Percentiles rank a stretch among this genome's conserved stretches.
These are phyloP conservation scores for Argya squamiceps DNA, from an alignment of 2,797 vertebrate species.

Conservation along the genomic window DNA sequence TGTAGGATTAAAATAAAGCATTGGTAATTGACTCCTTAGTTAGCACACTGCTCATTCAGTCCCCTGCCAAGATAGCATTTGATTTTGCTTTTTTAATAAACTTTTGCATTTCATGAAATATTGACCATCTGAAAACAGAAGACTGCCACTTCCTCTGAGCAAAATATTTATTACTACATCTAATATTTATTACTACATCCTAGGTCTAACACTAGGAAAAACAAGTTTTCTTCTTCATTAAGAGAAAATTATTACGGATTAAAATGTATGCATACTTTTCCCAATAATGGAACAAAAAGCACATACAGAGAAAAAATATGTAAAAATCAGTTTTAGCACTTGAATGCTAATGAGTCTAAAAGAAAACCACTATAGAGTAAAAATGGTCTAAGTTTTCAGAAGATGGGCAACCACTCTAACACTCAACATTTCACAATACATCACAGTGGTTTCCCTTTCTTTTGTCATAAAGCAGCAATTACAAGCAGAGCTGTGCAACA, in stretches of 20 bases:
- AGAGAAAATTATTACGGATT: not conserved
- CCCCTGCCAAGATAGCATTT: not conserved
- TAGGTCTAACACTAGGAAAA: not conserved
- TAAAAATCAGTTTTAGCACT: not conserved
- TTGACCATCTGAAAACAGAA: not conserved
- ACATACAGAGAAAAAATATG: not conserved
- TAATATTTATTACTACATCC: not conserved
- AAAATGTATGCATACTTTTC: not conserved
- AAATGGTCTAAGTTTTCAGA: not conserved
- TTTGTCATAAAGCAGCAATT: not conserved
- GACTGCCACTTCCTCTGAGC: not conserved
- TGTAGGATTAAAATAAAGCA: not conserved
- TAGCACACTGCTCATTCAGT: not conserved
- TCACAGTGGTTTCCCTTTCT: not conserved
- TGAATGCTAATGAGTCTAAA: not conserved
- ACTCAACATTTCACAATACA: not conserved
- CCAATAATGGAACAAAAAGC: not conserved
- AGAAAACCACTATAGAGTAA: not conserved
- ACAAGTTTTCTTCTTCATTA: not conserved
- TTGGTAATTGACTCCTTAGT: not conserved
- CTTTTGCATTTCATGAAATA: not conserved
- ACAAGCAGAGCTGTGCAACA: not conserved
- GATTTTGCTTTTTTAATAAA: not conserved
- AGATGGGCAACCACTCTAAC: not conserved
- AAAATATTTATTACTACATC: not conserved